Evolutionary conservation across 2,113 vertebrate genomes (phyloP), one percentile per base, ranked within the genome.

Genomic region (Nestor notabilis): DNA sequence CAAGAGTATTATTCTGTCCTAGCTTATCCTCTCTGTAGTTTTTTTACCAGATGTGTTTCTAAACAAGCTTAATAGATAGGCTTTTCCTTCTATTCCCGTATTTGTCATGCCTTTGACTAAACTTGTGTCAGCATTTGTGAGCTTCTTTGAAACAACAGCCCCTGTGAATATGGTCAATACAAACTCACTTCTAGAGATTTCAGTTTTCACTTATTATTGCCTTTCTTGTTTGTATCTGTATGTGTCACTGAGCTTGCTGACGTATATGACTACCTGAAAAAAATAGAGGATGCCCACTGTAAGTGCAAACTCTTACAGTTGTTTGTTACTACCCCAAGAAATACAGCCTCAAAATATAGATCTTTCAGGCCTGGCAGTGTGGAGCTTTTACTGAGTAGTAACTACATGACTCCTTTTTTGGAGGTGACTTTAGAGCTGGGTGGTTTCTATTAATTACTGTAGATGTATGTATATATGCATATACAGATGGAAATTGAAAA

Each of bases 381-480:
- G 33, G 18, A 78, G 33, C 46, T 92, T 74, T 75, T 71, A 41
- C 17, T 66, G 46, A 39, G 11, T 58, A 80, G 25, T 52, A 66
- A 44, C 18, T 69, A 60, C 64, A 69, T 80, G 17, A 7, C 17
- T 61, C 17, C 10, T 83, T 43, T 74, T 83, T 80, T 37, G 33
- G 33, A 70, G 23, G 16, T 64, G 11, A 79, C 35, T 72, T 80
- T 68, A 65, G 49, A 3, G 1, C 58, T 69, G 20, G 10, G 5
- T 77, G 17, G 5, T 89, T 92, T 87, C 31, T 75, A 4, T 49
- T 90, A 39, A 65, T 79, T 39, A 13, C 4, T 71, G 4, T 37
- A 2, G 25, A 1, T 52, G 7, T 66, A 7, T 29, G 2, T 61
- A 2, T 21, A 7, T 20, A 7, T 8, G 29, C 11, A 15, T 65